Percentiles rank a stretch among this genome's conserved stretches.
Evolutionary conservation across 1,140 invertebrate species (phyloP).

Genomic region (Oreohelix idahoensis): DNA sequence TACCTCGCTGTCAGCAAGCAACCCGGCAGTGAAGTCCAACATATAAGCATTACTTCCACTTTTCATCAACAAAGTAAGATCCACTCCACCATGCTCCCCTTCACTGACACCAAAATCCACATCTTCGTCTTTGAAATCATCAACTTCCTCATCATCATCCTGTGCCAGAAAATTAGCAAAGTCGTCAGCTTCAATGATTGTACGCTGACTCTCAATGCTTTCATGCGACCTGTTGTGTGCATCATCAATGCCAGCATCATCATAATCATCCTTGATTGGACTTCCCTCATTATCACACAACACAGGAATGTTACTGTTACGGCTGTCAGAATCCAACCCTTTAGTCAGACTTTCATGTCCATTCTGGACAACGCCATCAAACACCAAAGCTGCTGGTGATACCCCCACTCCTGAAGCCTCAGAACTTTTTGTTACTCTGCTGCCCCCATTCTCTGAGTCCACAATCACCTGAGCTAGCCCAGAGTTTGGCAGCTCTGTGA

Average conservation of each 20-base stretch:
- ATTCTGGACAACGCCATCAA: neutral
- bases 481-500: no score
- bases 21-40: slow-evolving; percentile 29
- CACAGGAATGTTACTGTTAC: neutral
- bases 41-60: slow-evolving; percentile 33
- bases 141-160: slow-evolving; percentile 29
- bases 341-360: neutral
- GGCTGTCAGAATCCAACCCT: neutral
- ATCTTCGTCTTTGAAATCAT: slow-evolving; percentile 33
- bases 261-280: no score
- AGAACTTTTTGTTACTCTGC: no score
- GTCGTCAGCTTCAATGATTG: slow-evolving; percentile 36
- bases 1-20: slow-evolving; percentile 18
- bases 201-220: slow-evolving; percentile 33
- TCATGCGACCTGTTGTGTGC: slow-evolving; percentile 33
- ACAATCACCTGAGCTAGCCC: no score
- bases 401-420: no score
- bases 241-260: neutral
- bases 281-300: neutral
- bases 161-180: slow-evolving; percentile 34
- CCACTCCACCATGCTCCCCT: slow-evolving; percentile 7
- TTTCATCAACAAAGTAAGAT: slow-evolving; percentile 5
- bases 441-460: no score
- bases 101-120: slow-evolving; percentile 18
- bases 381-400: neutral